phyloP scores from a whole-genome alignment of 2,888 invertebrate genomes.

The Anthoptus insignis region DNA sequence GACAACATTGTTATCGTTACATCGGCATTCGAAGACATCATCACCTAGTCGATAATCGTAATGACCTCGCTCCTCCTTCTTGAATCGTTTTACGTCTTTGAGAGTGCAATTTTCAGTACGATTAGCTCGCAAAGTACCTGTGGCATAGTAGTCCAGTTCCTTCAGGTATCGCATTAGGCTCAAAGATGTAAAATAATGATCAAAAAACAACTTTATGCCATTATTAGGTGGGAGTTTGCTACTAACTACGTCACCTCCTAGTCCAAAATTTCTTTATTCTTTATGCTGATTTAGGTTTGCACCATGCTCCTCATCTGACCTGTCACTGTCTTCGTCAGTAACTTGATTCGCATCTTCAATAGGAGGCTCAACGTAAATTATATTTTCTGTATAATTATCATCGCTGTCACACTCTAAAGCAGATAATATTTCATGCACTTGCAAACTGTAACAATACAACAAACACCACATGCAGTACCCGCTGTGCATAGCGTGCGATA shows the following conservation, averaged over 20 bases:
- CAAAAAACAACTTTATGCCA: not conserved
- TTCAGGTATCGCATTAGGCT: not conserved
- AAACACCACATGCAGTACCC: too few species aligned
- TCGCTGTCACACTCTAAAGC: too few species aligned
- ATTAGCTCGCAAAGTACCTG: not conserved
- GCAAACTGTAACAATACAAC: too few species aligned
- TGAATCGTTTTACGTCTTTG: not conserved
- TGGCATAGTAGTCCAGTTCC: not conserved
- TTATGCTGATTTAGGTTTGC: not conserved
- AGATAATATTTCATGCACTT: too few species aligned
- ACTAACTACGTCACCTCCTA: conserved; percentile 5
- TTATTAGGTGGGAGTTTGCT: not conserved
- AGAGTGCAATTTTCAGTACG: not conserved
- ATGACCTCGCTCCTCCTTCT: conserved; percentile 2
- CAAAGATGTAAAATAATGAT: not conserved
- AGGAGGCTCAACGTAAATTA: too few species aligned
- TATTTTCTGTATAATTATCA: too few species aligned
- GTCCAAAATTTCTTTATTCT: not conserved
- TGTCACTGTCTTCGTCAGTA: too few species aligned
- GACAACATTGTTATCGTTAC: too few species aligned
- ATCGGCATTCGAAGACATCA: too few species aligned
- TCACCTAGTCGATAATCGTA: not conserved
- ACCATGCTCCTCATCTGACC: too few species aligned
- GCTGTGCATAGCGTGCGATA: too few species aligned
- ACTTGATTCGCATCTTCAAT: too few species aligned